These are phyloP conservation scores for Cancer borealis DNA, from an alignment of 2,888 invertebrate genomes.

Conservation along the genomic window DNA sequence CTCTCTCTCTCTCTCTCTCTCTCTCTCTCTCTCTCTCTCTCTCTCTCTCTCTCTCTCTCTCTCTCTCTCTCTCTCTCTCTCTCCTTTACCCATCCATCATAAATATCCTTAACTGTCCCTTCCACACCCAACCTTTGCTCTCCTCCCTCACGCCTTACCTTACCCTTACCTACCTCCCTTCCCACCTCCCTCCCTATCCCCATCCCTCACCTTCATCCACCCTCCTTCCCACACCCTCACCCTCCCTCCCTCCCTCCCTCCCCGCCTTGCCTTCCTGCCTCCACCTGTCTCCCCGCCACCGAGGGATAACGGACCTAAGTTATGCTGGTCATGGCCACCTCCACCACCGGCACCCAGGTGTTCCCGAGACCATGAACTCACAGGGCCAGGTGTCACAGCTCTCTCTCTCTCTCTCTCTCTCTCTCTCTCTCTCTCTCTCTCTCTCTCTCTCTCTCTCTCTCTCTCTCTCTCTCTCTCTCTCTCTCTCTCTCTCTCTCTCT, in stretches of 20 bases:
- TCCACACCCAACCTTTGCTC: background rate
- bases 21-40: conserved; percentile 22
- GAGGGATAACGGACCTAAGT: conserved; percentile 27
- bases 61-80: conserved; percentile 37
- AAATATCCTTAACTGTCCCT: background rate
- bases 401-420: background rate
- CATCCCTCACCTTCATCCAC: background rate
- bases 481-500: background rate
- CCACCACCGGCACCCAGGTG: background rate
- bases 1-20: background rate
- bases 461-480: too few species aligned
- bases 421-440: background rate
- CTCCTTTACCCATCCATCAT: conserved; percentile 14
- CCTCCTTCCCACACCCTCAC: background rate
- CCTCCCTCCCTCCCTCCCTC: background rate
- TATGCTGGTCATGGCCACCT: conserved; percentile 18
- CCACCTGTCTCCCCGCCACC: background rate
- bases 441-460: too few species aligned
- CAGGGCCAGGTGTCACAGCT: conserved; percentile 1
- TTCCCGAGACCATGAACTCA: background rate
- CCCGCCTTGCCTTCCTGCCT: background rate
- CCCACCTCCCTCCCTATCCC: background rate
- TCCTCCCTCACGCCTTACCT: background rate
- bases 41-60: conserved; percentile 20
- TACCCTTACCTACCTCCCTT: background rate